Base-by-base conservation (phyloP, 2,888 invertebrate genomes). In the Lasioglossum malachurum region DNA sequence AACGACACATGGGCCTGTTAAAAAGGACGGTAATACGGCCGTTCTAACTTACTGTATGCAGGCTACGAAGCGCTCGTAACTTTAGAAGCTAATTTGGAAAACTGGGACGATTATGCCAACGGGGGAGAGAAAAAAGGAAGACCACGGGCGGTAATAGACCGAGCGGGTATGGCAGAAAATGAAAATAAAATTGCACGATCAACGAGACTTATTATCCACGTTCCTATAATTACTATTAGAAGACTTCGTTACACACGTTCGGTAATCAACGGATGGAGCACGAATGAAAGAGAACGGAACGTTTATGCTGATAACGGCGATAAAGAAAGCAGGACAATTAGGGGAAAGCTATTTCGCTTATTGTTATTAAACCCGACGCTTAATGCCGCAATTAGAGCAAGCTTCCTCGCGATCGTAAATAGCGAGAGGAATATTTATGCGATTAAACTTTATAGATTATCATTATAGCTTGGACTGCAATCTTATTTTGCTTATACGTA, bases 1-100 rank as follows among this genome's bases (percentile, higher is more conserved):
- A 69, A 38, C 69, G 38, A 69, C 69, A 69, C 69, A 69, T 23
- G 69, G 35, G 38, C 23, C 69, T 38, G 69, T 69, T 35, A 69
- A 69, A 69, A 69, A 69, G 69, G 4, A 35, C 38, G 38, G 23
- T 35, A 69, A 69, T 69, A 12, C 69, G 35, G 23, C 38, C 69
- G 38, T 69, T 69, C 38, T 23, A 69, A 69, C 35, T 38, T 69
- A 38, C 69, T 35, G 69, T 69, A 38, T 38, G 69, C 69, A 4
- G 69, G 12, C 38, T 38, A 23, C 69, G 38, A 38, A 69, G 23
- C 23, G 35, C 69, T 35, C 69, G 38, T 35, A 38, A 69, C 69
- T 69, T 38, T 38, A 38, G 38, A 38, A 69, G 35, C 69, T 69
- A 69, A 69, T 69, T 69, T 35, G 23, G 23, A 69, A 69, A 69